These are phyloP conservation scores for Battus philenor DNA, from an alignment of 1,140 invertebrate genomes.

Conservation along the genomic window DNA sequence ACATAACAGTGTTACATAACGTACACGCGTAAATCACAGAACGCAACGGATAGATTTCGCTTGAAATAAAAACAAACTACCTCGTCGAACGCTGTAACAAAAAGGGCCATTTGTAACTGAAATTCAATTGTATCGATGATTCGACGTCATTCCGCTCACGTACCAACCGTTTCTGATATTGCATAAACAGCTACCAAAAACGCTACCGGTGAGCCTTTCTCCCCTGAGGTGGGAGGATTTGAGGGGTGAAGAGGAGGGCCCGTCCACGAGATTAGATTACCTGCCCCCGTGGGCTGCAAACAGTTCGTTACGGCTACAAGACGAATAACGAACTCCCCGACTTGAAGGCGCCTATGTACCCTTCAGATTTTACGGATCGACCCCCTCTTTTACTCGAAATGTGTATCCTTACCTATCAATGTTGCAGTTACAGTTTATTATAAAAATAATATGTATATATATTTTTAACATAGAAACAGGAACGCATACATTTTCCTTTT, in stretches of 20 bases:
- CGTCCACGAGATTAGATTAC: conserved; percentile 46
- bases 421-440: too few species aligned
- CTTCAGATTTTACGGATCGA: conserved; percentile 2
- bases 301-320: conserved; percentile 47
- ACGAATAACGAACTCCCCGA: conserved; percentile 45
- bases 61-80: too few species aligned
- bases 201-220: conserved; percentile 27
- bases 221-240: conserved; percentile 5
- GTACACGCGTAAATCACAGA: too few species aligned
- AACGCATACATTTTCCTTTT: too few species aligned
- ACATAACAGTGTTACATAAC: too few species aligned
- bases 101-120: not conserved
- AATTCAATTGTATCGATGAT: conserved; percentile 22
- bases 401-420: too few species aligned
- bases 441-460: too few species aligned
- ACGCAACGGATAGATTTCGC: too few species aligned
- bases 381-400: too few species aligned
- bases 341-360: conserved; percentile 22
- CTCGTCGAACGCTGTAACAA: too few species aligned
- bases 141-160: conserved; percentile 36
- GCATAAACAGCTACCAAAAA: conserved; percentile 51
- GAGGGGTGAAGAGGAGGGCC: conserved; percentile 4
- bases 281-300: conserved; percentile 53
- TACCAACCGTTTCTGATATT: conserved; percentile 43
- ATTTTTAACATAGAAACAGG: too few species aligned